A percentile compares a stretch with the other conserved stretches of the same genome.
phyloP scores from a whole-genome alignment of 2,797 vertebrate species.

The Cygnus olor region DNA sequence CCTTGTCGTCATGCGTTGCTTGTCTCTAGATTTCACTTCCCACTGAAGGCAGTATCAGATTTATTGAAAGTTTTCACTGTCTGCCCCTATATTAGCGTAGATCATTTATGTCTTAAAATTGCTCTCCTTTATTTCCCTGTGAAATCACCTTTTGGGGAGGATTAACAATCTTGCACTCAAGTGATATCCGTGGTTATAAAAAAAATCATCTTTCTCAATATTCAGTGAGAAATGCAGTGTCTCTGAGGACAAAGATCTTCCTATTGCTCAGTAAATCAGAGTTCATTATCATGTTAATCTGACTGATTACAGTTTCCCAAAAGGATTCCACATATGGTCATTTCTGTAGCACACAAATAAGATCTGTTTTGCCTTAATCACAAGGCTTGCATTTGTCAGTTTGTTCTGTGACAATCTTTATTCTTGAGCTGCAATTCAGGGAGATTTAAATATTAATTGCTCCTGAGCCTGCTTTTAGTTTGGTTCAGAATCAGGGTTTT shows the following conservation, averaged over 20 bases:
- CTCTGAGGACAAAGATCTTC: neutral
- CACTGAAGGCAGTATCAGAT: neutral
- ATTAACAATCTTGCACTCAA: accelerated
- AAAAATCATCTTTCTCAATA: neutral
- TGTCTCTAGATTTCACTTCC: accelerated
- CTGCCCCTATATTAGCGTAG: accelerated
- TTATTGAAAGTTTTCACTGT: neutral
- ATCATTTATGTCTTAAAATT: neutral
- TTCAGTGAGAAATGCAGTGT: neutral
- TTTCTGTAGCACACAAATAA: neutral
- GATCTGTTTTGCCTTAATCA: neutral
- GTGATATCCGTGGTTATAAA: accelerated
- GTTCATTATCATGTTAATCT: slow-evolving; percentile 28
- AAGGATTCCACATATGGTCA: neutral
- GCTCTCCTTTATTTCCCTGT: neutral
- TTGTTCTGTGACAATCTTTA: neutral
- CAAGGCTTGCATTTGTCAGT: accelerated
- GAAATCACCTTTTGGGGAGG: neutral
- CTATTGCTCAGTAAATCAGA: neutral
- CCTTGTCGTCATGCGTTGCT: accelerated
- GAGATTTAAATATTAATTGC: neutral
- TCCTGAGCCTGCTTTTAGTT: neutral
- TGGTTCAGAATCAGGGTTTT: neutral
- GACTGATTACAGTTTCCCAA: neutral
- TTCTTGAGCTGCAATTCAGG: neutral